Evolutionary conservation across 2,888 invertebrate species (phyloP), one percentile per base, ranked within the genome.

Genomic region (Xestoiulus laeticollis): DNA sequence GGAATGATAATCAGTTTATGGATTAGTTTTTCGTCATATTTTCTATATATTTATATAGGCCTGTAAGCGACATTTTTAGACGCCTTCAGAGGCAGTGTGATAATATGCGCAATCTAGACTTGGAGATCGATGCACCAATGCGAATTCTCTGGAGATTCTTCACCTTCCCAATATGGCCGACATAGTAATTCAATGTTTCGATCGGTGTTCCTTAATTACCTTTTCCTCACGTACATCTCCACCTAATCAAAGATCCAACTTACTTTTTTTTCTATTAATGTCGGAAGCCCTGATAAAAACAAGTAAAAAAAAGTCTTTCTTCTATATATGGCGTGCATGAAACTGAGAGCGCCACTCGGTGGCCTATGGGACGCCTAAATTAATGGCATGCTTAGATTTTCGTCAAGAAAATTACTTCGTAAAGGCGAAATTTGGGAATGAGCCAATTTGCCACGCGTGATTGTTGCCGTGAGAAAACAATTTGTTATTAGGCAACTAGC

Each of bases 121-220:
- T 59, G 3, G 59, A 68, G 26, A 68, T 68, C 68, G 68, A 68
- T 68, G 68, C 68, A 26, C 68, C 8, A 68, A 68, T 26, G 26
- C 8, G 68, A 22, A 22, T 19, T n/a, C 68, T 26, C 68, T 6
- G n/a, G 68, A n/a, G 68, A n/a, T 26, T 68, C n/a, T 26, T 26
- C 68, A 22, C 68, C 68, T 68, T 22, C 59, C 68, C 68, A 68
- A 68, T 68, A 68, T 68, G 68, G n/a, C 68, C 68, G 68, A 8
- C 68, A 68, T 68, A 68, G 68, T 68, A 68, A 68, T 68, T 68
- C 68, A 68, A 68, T 68, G 68, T 68, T 68, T 68, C 68, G 68
- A 68, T 68, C 68, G 68, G 68, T 26, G 68, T 68, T 68, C 68
- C 68, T 68, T 68, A 68, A 68, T 68, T 68, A 68, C 68, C 68